Conservation (phyloP, 2,113 vertebrate genomes). For the Baryphthengus martii region DNA sequence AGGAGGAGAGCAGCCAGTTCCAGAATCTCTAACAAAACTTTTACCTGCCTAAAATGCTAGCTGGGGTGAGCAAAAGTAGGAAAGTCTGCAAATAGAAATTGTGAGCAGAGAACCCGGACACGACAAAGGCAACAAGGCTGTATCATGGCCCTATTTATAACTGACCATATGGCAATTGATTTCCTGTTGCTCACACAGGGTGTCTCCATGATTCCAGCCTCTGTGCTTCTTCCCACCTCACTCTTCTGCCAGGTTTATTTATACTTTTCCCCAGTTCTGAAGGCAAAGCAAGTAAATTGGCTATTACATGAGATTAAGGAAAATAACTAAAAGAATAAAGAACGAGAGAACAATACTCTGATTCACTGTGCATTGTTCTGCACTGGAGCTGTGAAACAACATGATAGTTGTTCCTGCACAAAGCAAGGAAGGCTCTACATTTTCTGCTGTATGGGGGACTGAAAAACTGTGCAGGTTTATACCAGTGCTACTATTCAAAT, state of each 20-base stretch:
- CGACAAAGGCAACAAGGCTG: neutral
- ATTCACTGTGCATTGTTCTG: neutral
- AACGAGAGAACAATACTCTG: neutral
- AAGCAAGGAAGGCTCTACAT: neutral
- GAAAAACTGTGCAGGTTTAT: neutral
- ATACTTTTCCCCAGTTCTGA: slow-evolving; percentile 24
- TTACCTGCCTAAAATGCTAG: neutral
- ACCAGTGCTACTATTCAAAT: neutral
- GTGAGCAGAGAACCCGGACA: neutral
- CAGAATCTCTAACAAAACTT: neutral
- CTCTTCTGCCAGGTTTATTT: slow-evolving; percentile 58
- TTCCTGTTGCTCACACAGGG: slow-evolving; percentile 46
- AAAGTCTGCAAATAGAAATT: neutral
- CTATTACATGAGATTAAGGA: slow-evolving; percentile 35
- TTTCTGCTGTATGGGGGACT: neutral
- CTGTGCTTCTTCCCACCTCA: neutral
- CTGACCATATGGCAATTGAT: slow-evolving; percentile 55
- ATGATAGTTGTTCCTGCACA: neutral
- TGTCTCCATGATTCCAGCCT: neutral
- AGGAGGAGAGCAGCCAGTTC: accelerated
- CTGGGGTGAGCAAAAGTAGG: neutral
- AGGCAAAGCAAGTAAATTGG: slow-evolving; percentile 45
- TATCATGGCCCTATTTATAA: slow-evolving; percentile 43
- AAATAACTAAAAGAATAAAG: slow-evolving; percentile 38
- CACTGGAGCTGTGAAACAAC: neutral